Percentiles rank a stretch among this genome's conserved stretches.
Evolutionary conservation across 2,888 invertebrate genomes (phyloP).

Genomic region (Perizoma flavofasciatum): DNA sequence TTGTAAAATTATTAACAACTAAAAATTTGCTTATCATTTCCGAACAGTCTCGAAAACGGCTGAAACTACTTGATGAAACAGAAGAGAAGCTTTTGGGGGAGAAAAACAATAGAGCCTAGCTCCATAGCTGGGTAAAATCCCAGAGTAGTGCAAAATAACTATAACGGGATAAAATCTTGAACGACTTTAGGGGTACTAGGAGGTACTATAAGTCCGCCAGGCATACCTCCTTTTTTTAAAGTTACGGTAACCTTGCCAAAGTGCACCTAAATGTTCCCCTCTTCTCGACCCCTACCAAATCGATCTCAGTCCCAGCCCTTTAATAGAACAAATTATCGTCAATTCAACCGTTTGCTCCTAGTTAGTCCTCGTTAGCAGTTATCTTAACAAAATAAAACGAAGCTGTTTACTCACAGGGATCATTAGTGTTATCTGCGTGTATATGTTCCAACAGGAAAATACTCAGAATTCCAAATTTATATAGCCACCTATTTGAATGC

Average conservation of each 20-base stretch:
- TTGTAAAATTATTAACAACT: no score
- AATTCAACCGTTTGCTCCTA: slow-evolving; percentile 63
- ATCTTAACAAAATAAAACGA: slow-evolving; percentile 64
- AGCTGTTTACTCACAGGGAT: slow-evolving; percentile 51
- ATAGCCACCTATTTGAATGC: background rate
- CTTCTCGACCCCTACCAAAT: slow-evolving; percentile 20
- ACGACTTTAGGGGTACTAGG: no score
- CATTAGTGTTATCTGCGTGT: slow-evolving; percentile 40
- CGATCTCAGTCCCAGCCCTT: slow-evolving; percentile 25
- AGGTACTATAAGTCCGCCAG: no score
- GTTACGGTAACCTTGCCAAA: background rate
- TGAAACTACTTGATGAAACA: no score
- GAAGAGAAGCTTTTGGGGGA: no score
- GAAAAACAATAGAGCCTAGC: no score
- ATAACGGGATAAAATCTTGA: no score
- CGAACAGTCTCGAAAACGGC: no score
- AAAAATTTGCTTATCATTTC: no score
- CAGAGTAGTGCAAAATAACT: no score
- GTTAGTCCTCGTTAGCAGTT: slow-evolving; percentile 53
- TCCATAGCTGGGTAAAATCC: no score
- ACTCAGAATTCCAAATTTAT: slow-evolving; percentile 13
- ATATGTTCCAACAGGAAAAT: slow-evolving; percentile 22
- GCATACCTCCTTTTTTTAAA: no score
- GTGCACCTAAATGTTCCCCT: background rate
- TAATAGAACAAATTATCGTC: slow-evolving; percentile 34